Conservation (phyloP, 92 coral and sea anemone genomes). For the Paramuricea clavata region DNA sequence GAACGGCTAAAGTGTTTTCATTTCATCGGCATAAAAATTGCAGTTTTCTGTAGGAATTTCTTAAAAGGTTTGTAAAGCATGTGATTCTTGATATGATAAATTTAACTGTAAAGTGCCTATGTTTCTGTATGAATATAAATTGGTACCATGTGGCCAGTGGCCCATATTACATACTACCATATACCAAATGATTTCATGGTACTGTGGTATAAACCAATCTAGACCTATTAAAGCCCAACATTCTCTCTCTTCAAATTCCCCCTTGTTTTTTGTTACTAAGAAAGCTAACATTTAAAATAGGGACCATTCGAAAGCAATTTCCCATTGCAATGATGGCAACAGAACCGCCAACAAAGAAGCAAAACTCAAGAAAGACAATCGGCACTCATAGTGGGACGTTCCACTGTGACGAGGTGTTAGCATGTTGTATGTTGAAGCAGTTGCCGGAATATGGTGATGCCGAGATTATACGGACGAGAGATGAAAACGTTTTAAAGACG, state of each 20-base stretch:
- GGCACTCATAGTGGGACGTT: conserved; percentile 98
- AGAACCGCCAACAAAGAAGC: conserved; percentile 62
- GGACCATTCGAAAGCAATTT: conserved; percentile 1
- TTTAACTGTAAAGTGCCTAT: not conserved
- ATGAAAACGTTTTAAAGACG: conserved; percentile 73
- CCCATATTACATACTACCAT: no score
- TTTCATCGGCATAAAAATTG: conserved; percentile 8
- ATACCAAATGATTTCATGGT: not conserved
- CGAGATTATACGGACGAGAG: conserved; percentile 87
- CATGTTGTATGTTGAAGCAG: conserved; percentile 87
- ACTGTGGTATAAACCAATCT: not conserved
- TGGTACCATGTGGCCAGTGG: no score
- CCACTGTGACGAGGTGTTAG: conserved; percentile 95
- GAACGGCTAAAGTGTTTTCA: not conserved
- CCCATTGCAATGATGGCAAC: conserved; percentile 32
- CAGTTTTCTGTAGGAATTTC: not conserved
- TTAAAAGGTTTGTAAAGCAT: not conserved
- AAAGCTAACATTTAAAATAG: not conserved
- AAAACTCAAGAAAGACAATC: conserved; percentile 62
- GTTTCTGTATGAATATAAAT: not conserved
- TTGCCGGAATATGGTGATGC: conserved; percentile 87
- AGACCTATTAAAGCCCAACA: no score
- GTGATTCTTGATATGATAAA: not conserved
- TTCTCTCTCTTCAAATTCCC: no score
- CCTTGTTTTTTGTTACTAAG: not conserved